These are phyloP conservation scores for Drosophila sordidula DNA, from an alignment of 2,888 invertebrate species.

Conservation along the genomic window DNA sequence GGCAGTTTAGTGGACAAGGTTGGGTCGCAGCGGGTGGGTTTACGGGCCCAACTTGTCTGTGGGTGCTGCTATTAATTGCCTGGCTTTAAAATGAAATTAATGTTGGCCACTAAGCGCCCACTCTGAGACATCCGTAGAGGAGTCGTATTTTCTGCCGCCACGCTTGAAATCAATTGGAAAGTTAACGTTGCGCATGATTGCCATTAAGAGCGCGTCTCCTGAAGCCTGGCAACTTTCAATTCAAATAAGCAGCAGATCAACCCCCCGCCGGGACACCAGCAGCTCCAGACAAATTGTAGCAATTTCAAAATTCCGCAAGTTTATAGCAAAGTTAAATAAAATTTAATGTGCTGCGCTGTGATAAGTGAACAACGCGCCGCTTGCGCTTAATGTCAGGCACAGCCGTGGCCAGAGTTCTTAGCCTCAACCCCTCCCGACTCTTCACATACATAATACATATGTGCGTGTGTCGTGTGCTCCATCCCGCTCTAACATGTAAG, in stretches of 20 bases:
- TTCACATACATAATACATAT: constrained; percentile 4
- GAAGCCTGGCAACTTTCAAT: constrained; percentile 28
- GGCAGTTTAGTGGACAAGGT: constrained; percentile 13
- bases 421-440: constrained; percentile 15
- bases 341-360: constrained; percentile 62
- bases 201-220: constrained; percentile 42
- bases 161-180: constrained; percentile 61
- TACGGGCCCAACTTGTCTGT: constrained; percentile 30
- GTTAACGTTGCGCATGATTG: constrained; percentile 74
- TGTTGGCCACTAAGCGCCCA: constrained; percentile 48
- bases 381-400: constrained; percentile 63
- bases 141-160: neutral
- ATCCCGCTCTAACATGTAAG: constrained; percentile 69
- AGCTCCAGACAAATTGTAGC: constrained; percentile 75
- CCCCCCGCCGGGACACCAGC: constrained; percentile 11
- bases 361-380: constrained; percentile 8
- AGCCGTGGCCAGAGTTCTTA: constrained; percentile 42
- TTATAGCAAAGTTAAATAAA: constrained; percentile 72
- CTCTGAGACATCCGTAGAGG: neutral
- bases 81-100: constrained; percentile 64
- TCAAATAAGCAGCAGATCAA: constrained; percentile 22
- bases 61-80: constrained; percentile 68
- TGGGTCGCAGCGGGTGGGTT: constrained; percentile 30
- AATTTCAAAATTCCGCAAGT: constrained; percentile 80
- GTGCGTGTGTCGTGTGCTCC: neutral